phyloP scores from a whole-genome alignment of 2,797 vertebrate species.

The Coendou prehensilis region DNA sequence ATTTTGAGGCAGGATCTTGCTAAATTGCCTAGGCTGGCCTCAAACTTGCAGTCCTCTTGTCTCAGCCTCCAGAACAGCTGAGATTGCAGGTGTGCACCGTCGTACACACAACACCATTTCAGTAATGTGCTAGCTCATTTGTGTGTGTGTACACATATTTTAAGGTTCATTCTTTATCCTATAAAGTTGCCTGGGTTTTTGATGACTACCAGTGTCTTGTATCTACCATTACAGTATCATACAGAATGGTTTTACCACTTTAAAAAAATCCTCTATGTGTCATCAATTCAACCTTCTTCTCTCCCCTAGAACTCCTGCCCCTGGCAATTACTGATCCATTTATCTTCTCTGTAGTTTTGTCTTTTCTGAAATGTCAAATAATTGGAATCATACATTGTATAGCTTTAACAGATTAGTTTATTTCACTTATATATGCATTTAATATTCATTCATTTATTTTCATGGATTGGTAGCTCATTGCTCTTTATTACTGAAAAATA shows the following conservation, averaged over 20 bases:
- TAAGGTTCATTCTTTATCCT: background rate
- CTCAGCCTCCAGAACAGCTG: background rate
- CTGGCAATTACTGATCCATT: background rate
- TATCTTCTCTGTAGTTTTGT: background rate
- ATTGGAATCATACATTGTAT: background rate
- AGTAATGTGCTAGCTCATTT: background rate
- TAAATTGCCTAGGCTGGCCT: background rate
- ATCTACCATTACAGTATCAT: no score
- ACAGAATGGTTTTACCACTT: background rate
- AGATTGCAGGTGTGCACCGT: background rate
- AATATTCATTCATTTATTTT: background rate
- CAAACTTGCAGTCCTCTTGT: background rate
- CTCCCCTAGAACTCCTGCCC: background rate
- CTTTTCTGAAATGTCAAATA: background rate
- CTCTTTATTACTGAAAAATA: background rate
- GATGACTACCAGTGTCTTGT: background rate
- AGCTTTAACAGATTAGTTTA: background rate
- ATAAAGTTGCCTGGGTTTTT: background rate
- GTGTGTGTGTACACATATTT: background rate
- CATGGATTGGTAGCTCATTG: background rate
- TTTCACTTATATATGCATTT: background rate
- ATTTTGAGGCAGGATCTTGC: background rate
- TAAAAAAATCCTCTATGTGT: background rate
- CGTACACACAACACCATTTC: background rate
- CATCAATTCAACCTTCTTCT: background rate